These are phyloP conservation scores for Orgyia antiqua DNA, from an alignment of 2,888 invertebrate genomes.

Conservation along the genomic window DNA sequence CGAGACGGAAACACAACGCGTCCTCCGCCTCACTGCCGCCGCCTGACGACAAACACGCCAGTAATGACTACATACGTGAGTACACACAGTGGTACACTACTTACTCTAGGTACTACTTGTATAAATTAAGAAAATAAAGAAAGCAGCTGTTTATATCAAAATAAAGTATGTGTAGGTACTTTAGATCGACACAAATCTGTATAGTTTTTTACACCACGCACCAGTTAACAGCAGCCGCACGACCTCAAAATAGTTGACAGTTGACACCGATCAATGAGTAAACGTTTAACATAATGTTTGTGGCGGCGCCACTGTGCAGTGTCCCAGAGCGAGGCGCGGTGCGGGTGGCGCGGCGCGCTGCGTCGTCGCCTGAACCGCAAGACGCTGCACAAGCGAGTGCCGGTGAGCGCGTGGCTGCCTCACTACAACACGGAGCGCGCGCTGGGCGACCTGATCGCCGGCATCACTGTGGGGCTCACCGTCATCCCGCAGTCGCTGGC, in stretches of 20 bases:
- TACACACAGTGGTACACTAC: constrained; percentile 18
- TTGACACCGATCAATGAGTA: no score
- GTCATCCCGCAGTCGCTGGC: constrained; percentile 95
- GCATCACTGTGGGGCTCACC: constrained; percentile 94
- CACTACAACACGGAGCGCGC: constrained; percentile 85
- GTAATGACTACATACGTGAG: constrained; percentile 71
- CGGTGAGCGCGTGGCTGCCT: constrained; percentile 87
- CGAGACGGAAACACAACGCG: constrained; percentile 68
- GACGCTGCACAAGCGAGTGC: constrained; percentile 84
- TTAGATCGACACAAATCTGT: no score
- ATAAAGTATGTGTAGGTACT: no score
- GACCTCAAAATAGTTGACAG: no score
- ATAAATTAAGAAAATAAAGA: no score
- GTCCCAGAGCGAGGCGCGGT: constrained; percentile 52
- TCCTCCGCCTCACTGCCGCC: constrained; percentile 67
- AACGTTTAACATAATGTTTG: no score
- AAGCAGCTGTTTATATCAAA: no score
- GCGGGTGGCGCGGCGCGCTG: constrained; percentile 57
- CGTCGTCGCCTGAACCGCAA: constrained; percentile 81
- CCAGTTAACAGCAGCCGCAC: no score
- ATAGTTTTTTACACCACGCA: no score
- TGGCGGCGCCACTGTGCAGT: no score
- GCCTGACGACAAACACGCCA: constrained; percentile 70
- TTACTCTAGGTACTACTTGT: no score
- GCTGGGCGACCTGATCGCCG: constrained; percentile 92